phyloP scores from a whole-genome alignment of 2,797 vertebrate genomes.

The Enteromius fasciolatus region DNA sequence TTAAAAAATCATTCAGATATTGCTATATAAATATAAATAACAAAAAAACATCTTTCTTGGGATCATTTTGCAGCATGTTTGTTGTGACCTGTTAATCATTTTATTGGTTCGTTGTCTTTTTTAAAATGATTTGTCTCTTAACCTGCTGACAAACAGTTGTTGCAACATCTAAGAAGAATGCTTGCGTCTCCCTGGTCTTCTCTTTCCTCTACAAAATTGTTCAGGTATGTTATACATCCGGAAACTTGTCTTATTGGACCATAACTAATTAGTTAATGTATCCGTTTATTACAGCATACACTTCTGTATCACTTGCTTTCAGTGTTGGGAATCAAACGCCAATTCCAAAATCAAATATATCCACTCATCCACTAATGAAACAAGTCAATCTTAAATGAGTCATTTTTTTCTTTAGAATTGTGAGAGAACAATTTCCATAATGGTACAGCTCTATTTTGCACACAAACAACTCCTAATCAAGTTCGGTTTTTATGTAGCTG shows the following conservation, averaged over 20 bases:
- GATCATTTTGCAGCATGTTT: neutral
- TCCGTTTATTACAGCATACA: neutral
- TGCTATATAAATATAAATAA: neutral
- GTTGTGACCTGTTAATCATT: neutral
- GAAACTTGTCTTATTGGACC: neutral
- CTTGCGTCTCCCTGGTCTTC: conserved; percentile 95
- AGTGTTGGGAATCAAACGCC: too few species aligned
- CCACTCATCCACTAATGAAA: too few species aligned
- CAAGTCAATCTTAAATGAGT: too few species aligned
- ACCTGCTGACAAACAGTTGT: conserved; percentile 83
- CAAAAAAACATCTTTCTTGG: too few species aligned
- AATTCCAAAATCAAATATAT: too few species aligned
- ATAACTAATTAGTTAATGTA: neutral
- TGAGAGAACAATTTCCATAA: too few species aligned
- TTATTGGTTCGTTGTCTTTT: neutral
- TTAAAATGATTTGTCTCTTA: conserved; percentile 61
- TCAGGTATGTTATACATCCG: conserved; percentile 80
- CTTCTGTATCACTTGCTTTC: neutral
- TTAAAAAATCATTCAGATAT: neutral
- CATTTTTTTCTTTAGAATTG: too few species aligned
- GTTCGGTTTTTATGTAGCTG: too few species aligned
- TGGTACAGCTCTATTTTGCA: too few species aligned
- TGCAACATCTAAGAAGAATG: conserved; percentile 99
- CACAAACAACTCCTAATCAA: too few species aligned
- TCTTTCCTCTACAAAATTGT: conserved; percentile 99